Evolutionary conservation across 2,888 invertebrate genomes (phyloP), one percentile per base, ranked within the genome.

Genomic region (Papilio protenor): DNA sequence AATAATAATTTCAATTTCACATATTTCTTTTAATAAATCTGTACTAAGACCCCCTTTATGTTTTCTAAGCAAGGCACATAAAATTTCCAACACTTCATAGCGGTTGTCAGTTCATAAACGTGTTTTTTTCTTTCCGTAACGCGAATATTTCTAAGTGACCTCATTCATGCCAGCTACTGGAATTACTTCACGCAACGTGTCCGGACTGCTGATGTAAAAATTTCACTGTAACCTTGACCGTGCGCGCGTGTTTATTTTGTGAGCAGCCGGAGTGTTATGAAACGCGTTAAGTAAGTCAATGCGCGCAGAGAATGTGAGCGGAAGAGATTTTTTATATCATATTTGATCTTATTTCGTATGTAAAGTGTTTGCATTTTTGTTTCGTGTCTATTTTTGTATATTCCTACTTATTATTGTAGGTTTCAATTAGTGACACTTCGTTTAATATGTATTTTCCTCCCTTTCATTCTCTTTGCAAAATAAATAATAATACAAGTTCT

Each of bases 141-240:
- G 16, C 47, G 45, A 70, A 61, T 12, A 57, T 45, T 66, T 45
- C 69, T 33, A 11, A 49, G 59, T 59, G 59, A 14, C 69, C 59
- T 27, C 66, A 45, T 69, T 77, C 66, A 47, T 23, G 3, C 33
- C 69, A 69, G 70, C 47, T 52, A 61, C 74, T 61, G 16, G 61
- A 77, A 77, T 77, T 74, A 77, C 77, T 49, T 33, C 55, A 74
- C 33, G 21, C 21, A 59, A 77, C 77, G 74, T 74, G 77, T 57
- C 47, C 6, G 16, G 33, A 74, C 18, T 77, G 59, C 27, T n/a
- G 27, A 77, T 55, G 21, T 66, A 73, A 77, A 69, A 77, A 77
- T 77, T 77, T 77, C 77, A 49, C 77, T 70, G 33, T 59, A 33
- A 74, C 77, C 77, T 77, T 77, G 77, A 77, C 77, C 69, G 23